Evolutionary conservation across 1,140 invertebrate species (phyloP).

Genomic region (Neodiprion fabricii): DNA sequence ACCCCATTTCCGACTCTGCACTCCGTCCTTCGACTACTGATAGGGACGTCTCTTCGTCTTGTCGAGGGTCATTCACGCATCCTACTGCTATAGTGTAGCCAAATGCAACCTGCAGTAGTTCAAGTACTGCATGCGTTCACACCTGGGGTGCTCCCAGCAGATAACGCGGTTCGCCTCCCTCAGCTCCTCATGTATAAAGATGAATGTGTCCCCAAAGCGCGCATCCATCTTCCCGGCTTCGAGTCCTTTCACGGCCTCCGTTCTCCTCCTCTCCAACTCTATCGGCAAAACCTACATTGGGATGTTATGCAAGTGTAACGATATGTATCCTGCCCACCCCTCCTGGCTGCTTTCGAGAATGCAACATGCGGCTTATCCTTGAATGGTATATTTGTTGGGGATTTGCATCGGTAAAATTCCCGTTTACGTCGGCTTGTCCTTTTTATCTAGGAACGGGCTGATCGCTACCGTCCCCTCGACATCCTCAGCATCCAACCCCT

Average conservation of each 20-base stretch:
- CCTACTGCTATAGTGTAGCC: not conserved
- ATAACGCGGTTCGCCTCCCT: constrained; percentile 19
- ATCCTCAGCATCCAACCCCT: no score
- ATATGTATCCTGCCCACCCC: not conserved
- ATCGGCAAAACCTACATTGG: no score
- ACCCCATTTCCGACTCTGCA: constrained; percentile 19
- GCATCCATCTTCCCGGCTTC: constrained; percentile 14
- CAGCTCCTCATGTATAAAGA: constrained; percentile 25
- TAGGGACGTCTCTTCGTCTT: not conserved
- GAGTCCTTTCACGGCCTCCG: no score
- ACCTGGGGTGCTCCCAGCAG: constrained; percentile 21
- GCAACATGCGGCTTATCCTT: no score
- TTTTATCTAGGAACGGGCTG: no score
- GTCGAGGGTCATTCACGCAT: not conserved
- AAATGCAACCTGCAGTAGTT: not conserved
- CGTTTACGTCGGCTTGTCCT: no score
- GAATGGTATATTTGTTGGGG: no score
- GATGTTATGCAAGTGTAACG: no score
- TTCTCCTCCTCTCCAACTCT: no score
- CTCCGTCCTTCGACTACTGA: constrained; percentile 7
- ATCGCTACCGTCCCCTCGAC: no score
- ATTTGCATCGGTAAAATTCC: no score
- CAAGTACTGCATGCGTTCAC: constrained; percentile 20
- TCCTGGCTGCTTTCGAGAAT: no score
- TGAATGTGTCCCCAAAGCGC: constrained; percentile 37